Evolutionary conservation across 2,888 invertebrate genomes (phyloP).

Genomic region (Eretmocerus hayati): DNA sequence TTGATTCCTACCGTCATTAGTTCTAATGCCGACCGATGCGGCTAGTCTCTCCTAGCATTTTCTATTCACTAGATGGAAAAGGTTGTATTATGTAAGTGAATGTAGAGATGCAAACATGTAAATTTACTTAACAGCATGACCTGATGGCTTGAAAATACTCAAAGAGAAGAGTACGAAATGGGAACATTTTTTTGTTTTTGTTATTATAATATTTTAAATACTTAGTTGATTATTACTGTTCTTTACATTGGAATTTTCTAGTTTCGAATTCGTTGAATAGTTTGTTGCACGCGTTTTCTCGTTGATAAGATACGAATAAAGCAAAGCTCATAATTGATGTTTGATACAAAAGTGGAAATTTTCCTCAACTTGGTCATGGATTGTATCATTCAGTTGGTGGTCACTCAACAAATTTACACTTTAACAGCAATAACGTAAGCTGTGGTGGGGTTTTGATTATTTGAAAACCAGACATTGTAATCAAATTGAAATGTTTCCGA

Average conservation of each 20-base stretch:
- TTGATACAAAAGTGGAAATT: too few species aligned
- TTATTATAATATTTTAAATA: slow-evolving; percentile 19
- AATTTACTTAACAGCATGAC: slow-evolving; percentile 7
- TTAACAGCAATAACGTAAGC: too few species aligned
- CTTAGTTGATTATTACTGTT: slow-evolving; percentile 9
- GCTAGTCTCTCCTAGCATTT: too few species aligned
- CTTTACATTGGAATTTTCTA: neutral
- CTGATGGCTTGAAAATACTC: slow-evolving; percentile 15
- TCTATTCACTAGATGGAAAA: too few species aligned
- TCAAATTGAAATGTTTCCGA: too few species aligned
- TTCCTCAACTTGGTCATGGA: neutral
- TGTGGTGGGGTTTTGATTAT: too few species aligned
- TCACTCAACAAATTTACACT: too few species aligned
- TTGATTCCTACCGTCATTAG: too few species aligned
- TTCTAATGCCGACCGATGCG: too few species aligned
- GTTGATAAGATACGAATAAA: too few species aligned
- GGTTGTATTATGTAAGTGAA: neutral
- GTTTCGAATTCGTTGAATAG: slow-evolving; percentile 2
- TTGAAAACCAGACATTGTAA: too few species aligned
- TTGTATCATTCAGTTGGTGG: neutral
- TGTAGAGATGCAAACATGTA: neutral
- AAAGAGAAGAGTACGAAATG: neutral
- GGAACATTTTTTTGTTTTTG: slow-evolving; percentile 10
- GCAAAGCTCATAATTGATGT: too few species aligned
- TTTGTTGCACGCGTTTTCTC: slow-evolving; percentile 17